phyloP scores from a whole-genome alignment of 1,140 invertebrate species.

The Diprion similis region DNA sequence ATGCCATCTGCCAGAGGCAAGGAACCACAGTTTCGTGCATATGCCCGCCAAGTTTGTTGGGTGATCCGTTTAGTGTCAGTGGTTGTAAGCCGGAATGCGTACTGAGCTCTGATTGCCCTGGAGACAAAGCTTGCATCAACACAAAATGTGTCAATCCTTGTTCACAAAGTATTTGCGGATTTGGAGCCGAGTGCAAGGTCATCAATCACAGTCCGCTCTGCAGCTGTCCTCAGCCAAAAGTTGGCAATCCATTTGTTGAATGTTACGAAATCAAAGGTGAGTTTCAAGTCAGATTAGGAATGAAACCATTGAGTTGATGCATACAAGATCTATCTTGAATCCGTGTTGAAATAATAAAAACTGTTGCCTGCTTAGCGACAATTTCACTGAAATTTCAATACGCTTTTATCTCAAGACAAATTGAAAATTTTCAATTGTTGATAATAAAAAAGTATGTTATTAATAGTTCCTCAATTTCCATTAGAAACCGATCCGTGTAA shows the following conservation, averaged over 20 bases:
- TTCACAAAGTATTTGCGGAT: conserved; percentile 71
- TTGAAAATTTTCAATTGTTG: conserved; percentile 22
- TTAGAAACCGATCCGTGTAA: conserved; percentile 74
- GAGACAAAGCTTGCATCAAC: conserved; percentile 76
- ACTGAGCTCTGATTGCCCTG: conserved; percentile 76
- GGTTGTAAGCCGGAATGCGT: conserved; percentile 79
- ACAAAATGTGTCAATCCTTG: conserved; percentile 80
- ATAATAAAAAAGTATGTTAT: conserved; percentile 9
- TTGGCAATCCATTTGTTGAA: conserved; percentile 79
- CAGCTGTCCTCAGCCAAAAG: conserved; percentile 72
- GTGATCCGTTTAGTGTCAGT: conserved; percentile 59
- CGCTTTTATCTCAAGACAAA: too few species aligned
- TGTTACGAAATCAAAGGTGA: conserved; percentile 66
- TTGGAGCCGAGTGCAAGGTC: conserved; percentile 71
- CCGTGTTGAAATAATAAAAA: too few species aligned
- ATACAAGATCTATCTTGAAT: conserved; percentile 9
- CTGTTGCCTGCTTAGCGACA: too few species aligned
- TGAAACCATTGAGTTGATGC: neutral
- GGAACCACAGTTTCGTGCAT: conserved; percentile 72
- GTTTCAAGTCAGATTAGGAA: conserved; percentile 7
- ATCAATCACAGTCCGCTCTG: conserved; percentile 84
- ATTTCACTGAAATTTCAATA: too few species aligned
- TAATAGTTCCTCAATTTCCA: conserved; percentile 28
- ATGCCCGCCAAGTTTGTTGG: conserved; percentile 73
- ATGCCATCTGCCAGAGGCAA: conserved; percentile 71